Evolutionary conservation across 2,888 invertebrate species (phyloP).

Genomic region (Pardosa pseudoannulata): DNA sequence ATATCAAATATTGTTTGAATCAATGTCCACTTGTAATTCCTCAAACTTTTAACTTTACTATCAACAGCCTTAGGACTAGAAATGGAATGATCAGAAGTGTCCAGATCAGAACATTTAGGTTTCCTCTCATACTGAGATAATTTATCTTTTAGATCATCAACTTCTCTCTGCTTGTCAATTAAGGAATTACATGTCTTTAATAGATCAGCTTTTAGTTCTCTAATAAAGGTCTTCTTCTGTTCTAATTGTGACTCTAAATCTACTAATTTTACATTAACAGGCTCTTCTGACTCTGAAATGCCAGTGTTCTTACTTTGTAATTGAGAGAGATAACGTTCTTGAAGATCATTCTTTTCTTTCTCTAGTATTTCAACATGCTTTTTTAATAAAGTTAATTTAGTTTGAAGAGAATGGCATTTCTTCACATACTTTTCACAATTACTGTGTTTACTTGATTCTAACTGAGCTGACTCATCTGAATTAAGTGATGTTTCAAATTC

Average conservation of each 20-base stretch:
- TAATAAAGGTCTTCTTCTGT: constrained; percentile 37
- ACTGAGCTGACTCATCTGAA: neutral
- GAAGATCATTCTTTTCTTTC: constrained; percentile 45
- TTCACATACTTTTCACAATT: neutral
- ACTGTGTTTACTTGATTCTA: neutral
- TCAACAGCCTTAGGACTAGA: neutral
- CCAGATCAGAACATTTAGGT: neutral
- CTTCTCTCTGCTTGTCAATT: constrained; percentile 47
- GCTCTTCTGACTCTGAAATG: neutral
- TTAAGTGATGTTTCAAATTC: neutral
- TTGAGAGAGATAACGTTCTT: constrained; percentile 24
- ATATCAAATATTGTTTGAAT: constrained; percentile 44
- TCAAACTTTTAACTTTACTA: constrained; percentile 33
- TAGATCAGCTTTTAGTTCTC: constrained; percentile 45
- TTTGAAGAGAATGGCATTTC: constrained; percentile 34
- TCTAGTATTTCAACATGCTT: constrained; percentile 34
- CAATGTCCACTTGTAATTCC: constrained; percentile 42
- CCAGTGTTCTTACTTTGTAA: constrained; percentile 14
- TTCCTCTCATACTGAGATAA: constrained; percentile 17
- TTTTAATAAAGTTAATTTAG: constrained; percentile 21
- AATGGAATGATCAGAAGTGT: constrained; percentile 16
- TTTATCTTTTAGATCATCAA: constrained; percentile 24
- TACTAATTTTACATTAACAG: constrained; percentile 13
- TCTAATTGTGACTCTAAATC: constrained; percentile 43
- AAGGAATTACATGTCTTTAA: constrained; percentile 36